Evolutionary conservation across 2,888 invertebrate genomes (phyloP).

Genomic region (Lepidochitona cinerea): DNA sequence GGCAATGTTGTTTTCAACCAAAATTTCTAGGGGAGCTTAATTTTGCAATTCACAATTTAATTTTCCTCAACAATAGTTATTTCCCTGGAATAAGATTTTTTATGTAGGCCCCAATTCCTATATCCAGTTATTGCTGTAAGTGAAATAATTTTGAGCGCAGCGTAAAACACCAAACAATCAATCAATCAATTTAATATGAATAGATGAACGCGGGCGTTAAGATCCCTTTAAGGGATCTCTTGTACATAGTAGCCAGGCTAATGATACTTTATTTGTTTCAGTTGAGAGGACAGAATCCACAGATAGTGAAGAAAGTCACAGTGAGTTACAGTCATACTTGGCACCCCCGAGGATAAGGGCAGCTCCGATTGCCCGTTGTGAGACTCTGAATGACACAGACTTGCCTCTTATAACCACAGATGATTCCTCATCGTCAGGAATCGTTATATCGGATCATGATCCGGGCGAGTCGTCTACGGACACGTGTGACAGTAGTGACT

Average conservation of each 20-base stretch:
- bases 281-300: conserved; percentile 48
- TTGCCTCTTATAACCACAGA: conserved; percentile 56
- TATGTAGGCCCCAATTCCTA: too few species aligned
- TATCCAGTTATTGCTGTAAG: too few species aligned
- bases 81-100: too few species aligned
- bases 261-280: conserved; percentile 13
- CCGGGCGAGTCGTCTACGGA: conserved; percentile 50
- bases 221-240: too few species aligned
- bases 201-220: too few species aligned
- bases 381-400: conserved; percentile 64
- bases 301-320: conserved; percentile 45
- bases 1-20: too few species aligned
- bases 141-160: too few species aligned
- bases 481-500: conserved; percentile 42
- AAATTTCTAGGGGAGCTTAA: too few species aligned
- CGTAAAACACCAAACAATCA: too few species aligned
- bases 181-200: too few species aligned
- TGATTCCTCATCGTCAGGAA: conserved; percentile 26
- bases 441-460: conserved; percentile 27
- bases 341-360: conserved; percentile 55
- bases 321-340: conserved; percentile 46
- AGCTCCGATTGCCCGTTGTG: conserved; percentile 70
- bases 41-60: too few species aligned
- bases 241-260: neutral
- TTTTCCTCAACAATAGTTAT: too few species aligned